Percentiles rank a stretch among this genome's conserved stretches.
phyloP scores from a whole-genome alignment of 37 sponge, comb jelly and placozoan genomes.

The Tethya wilhelma region DNA sequence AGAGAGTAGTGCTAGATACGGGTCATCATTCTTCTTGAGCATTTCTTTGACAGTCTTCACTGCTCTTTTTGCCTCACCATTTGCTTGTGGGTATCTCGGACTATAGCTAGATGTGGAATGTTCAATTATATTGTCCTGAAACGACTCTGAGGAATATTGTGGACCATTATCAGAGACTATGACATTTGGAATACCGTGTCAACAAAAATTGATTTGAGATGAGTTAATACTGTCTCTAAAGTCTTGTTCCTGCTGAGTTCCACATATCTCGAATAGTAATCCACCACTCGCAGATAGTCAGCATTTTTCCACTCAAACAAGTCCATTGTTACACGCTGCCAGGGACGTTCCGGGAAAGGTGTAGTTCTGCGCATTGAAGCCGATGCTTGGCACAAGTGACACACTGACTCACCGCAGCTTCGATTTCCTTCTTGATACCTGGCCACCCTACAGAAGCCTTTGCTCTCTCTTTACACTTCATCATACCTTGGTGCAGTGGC shows the following conservation, averaged over 20 bases:
- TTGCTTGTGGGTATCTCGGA: constrained; percentile 54
- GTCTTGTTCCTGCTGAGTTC: constrained; percentile 25
- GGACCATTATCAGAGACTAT: constrained; percentile 58
- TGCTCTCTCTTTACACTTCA: constrained; percentile 32
- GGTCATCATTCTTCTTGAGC: constrained; percentile 40
- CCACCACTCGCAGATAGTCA: constrained; percentile 45
- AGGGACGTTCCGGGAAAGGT: constrained; percentile 32
- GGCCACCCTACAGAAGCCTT: constrained; percentile 51
- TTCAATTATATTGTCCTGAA: constrained; percentile 10
- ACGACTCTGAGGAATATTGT: constrained; percentile 35
- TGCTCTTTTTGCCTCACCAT: too few species aligned
- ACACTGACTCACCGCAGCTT: constrained; percentile 16
- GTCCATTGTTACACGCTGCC: constrained; percentile 51
- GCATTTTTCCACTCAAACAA: constrained; percentile 33
- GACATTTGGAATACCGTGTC: constrained; percentile 52
- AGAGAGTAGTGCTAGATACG: constrained; percentile 27
- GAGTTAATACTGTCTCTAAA: background rate
- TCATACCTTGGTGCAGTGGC: constrained; percentile 37
- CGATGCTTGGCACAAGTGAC: constrained; percentile 14
- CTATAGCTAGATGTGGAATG: constrained; percentile 62
- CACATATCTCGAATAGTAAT: constrained; percentile 44
- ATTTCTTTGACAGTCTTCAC: too few species aligned
- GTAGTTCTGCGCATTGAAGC: constrained; percentile 19
- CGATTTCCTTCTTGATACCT: constrained; percentile 22
- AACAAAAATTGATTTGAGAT: constrained; percentile 33